Percentiles rank a stretch among this genome's conserved stretches.
Evolutionary conservation across 2,888 invertebrate species (phyloP).

Genomic region (Drosophila incognita): DNA sequence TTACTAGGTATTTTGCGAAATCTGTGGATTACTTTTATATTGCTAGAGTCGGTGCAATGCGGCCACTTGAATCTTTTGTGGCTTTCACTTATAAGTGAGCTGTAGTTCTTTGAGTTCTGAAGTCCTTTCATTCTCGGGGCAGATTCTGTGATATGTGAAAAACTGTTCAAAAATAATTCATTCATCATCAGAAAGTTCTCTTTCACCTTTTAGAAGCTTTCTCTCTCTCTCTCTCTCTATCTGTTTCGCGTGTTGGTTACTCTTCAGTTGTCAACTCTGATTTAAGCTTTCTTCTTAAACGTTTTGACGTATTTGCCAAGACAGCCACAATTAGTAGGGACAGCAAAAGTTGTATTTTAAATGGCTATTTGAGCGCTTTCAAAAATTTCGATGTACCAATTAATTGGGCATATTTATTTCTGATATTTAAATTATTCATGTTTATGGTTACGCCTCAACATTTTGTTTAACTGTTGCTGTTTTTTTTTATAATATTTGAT

Average conservation of each 20-base stretch:
- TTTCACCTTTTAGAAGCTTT: background rate
- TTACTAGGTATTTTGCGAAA: too few species aligned
- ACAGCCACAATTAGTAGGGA: background rate
- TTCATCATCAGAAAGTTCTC: background rate
- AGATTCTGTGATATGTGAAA: too few species aligned
- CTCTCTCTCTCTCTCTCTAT: background rate
- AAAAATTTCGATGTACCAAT: background rate
- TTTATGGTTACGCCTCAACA: constrained; percentile 1
- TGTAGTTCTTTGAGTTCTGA: background rate
- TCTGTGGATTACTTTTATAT: too few species aligned
- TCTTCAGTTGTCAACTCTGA: background rate
- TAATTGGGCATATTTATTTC: constrained; percentile 31
- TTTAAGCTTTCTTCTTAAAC: background rate
- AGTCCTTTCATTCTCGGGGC: background rate
- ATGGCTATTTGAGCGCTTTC: background rate
- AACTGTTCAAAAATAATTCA: background rate
- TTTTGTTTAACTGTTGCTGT: constrained; percentile 11
- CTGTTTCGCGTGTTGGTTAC: background rate
- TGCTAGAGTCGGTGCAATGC: too few species aligned
- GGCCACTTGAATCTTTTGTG: too few species aligned
- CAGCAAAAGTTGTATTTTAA: constrained; percentile 9
- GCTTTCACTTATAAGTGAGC: too few species aligned
- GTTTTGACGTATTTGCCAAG: background rate
- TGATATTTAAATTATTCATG: constrained; percentile 25
- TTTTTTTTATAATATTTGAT: background rate